These are phyloP conservation scores for Sebastes elongatus DNA, from an alignment of 2,797 vertebrate species.

Conservation along the genomic window DNA sequence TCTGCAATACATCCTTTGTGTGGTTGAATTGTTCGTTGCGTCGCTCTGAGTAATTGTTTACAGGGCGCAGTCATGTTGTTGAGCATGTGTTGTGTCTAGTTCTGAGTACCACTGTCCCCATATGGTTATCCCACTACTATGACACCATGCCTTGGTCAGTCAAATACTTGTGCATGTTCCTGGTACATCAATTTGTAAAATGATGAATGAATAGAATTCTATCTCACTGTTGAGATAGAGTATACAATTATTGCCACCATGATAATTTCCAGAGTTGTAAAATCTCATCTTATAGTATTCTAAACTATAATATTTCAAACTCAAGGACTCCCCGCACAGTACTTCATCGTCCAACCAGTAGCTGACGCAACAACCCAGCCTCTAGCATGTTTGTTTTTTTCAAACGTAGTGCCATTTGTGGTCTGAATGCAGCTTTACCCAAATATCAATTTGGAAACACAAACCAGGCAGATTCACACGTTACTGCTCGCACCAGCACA, in stretches of 20 bases:
- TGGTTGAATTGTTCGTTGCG: no score
- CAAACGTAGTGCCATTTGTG: no score
- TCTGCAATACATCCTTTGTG: no score
- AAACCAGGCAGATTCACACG: background rate
- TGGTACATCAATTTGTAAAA: background rate
- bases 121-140: background rate
- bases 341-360: background rate
- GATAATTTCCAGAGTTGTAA: no score
- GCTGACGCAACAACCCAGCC: background rate
- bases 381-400: no score
- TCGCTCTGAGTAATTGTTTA: no score
- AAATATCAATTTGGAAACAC: background rate
- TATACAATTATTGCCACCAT: no score
- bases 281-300: no score
- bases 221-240: background rate
- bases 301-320: background rate
- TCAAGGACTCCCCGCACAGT: no score
- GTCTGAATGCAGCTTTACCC: background rate
- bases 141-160: background rate
- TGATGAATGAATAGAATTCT: background rate
- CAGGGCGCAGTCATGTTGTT: no score
- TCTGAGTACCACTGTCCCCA: background rate
- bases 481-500: background rate
- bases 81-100: background rate
- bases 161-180: background rate